A percentile compares a stretch with the other conserved stretches of the same genome.
These are phyloP conservation scores for Sinocyclocheilus anshuiensis DNA, from an alignment of 2,113 vertebrate genomes.

Conservation along the genomic window DNA sequence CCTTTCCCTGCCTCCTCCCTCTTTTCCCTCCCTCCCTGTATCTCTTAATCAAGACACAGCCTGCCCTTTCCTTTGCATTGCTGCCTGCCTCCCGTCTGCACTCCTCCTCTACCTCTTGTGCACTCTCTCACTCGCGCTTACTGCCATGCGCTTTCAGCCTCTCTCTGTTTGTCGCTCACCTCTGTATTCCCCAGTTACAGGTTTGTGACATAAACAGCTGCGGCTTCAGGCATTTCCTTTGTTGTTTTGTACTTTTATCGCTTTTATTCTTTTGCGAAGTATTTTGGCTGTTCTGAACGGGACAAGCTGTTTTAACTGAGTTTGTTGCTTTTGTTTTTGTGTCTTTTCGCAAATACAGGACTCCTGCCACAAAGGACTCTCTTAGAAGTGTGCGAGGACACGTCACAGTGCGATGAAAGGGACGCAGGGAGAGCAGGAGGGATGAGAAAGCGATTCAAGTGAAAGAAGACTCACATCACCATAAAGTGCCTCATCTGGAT, in stretches of 20 bases:
- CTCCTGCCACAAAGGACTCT: conserved; percentile 55
- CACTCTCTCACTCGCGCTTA: conserved; percentile 60
- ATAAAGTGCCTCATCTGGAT: conserved; percentile 71
- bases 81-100: conserved; percentile 65
- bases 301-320: neutral
- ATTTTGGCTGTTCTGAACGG: too few relatives aligned
- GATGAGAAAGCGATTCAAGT: conserved; percentile 67
- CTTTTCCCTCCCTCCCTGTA: conserved; percentile 74
- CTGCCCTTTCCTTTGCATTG: conserved; percentile 74
- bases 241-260: neutral
- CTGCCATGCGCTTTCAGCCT: conserved; percentile 61
- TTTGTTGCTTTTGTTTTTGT: conserved; percentile 52
- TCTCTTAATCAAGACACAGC: conserved; percentile 78
- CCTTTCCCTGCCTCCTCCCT: conserved; percentile 54
- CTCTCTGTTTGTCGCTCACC: conserved; percentile 51
- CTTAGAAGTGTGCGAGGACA: conserved; percentile 56
- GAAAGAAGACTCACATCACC: conserved; percentile 63
- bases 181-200: conserved; percentile 26
- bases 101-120: conserved; percentile 31
- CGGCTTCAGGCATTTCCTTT: neutral
- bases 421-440: conserved; percentile 46
- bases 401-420: conserved; percentile 43
- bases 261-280: neutral
- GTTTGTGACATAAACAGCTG: conserved; percentile 49
- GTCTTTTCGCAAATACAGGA: conserved; percentile 55